Conservation (phyloP, 1,140 invertebrate genomes). For the Solenopsis fugax region DNA sequence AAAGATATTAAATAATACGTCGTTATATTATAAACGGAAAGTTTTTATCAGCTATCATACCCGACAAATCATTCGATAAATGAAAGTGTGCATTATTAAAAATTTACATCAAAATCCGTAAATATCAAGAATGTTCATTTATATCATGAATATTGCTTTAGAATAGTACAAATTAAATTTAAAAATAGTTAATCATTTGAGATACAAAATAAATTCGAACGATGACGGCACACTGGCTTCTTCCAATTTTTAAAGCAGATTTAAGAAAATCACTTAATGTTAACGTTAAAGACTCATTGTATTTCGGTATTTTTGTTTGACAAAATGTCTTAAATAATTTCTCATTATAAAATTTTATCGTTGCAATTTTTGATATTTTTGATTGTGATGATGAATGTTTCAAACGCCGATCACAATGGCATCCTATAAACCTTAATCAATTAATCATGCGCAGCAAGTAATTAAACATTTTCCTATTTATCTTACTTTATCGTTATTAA, state of each 20-base stretch:
- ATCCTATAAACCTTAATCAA: background rate
- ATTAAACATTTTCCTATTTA: background rate
- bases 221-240: no score
- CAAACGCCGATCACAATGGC: background rate
- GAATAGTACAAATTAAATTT: background rate
- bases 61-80: background rate
- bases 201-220: background rate
- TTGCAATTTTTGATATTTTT: background rate
- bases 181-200: background rate
- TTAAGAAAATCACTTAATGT: background rate
- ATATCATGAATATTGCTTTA: background rate
- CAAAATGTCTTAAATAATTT: background rate
- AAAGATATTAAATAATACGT: conserved; percentile 33
- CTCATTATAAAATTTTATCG: background rate
- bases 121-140: background rate
- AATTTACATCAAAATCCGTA: background rate
- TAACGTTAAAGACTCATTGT: background rate
- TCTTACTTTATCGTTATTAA: conserved; percentile 1
- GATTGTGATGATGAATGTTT: background rate
- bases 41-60: background rate
- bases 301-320: background rate
- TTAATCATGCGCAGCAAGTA: background rate
- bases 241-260: background rate
- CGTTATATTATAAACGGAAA: background rate
- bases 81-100: background rate